Evolutionary conservation across 1,140 invertebrate genomes (phyloP).

Genomic region (Drusus annulatus): DNA sequence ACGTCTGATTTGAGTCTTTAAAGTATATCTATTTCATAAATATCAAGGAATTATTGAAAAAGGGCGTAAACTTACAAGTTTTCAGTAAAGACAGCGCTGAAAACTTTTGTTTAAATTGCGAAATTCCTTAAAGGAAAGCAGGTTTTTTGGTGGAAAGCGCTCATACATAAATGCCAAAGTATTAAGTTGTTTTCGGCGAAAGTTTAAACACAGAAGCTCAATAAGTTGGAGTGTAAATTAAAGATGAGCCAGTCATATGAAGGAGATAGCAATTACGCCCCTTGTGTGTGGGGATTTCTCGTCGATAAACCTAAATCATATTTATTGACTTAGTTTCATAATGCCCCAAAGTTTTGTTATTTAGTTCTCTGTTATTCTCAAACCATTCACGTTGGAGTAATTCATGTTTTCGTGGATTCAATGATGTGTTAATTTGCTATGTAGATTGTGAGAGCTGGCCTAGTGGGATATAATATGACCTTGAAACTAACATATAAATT

Average conservation of each 20-base stretch:
- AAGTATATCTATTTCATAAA: not conserved
- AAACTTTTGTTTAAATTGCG: not conserved
- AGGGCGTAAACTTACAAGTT: not conserved
- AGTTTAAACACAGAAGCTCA: constrained; percentile 28
- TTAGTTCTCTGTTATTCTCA: constrained; percentile 29
- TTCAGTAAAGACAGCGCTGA: not conserved
- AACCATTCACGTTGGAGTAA: constrained; percentile 31
- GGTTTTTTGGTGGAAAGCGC: not conserved
- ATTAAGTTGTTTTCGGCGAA: constrained; percentile 38
- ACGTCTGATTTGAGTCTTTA: not conserved
- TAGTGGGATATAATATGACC: too few relatives aligned
- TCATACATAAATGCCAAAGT: constrained; percentile 12
- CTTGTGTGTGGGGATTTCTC: constrained; percentile 17
- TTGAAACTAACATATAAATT: too few relatives aligned
- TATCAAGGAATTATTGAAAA: not conserved
- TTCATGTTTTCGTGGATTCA: too few relatives aligned
- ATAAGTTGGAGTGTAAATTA: constrained; percentile 34
- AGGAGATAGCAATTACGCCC: constrained; percentile 31
- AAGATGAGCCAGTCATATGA: constrained; percentile 39
- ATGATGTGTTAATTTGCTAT: too few relatives aligned
- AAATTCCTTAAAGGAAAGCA: not conserved
- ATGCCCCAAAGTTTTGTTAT: constrained; percentile 33
- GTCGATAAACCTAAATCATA: constrained; percentile 56
- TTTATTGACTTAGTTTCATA: constrained; percentile 58
- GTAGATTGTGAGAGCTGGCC: too few relatives aligned